Conservation (phyloP, 2,113 vertebrate genomes). For the Chunga burmeisteri region DNA sequence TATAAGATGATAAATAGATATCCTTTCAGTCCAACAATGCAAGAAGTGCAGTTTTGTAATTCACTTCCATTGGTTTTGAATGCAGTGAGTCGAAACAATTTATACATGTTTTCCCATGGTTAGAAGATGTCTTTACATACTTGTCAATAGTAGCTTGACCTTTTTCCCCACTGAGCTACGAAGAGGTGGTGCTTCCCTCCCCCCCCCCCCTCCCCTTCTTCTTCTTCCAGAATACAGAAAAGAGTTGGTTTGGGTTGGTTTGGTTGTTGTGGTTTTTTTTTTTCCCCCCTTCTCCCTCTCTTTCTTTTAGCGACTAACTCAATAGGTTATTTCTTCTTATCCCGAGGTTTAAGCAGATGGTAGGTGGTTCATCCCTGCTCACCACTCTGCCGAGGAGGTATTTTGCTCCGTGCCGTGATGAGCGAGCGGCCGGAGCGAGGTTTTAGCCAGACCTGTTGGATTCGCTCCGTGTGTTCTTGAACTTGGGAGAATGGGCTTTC, state of each 20-base stretch:
- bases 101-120: constrained; percentile 82
- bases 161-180: constrained; percentile 57
- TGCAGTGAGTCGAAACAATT: constrained; percentile 81
- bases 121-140: constrained; percentile 76
- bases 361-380: not conserved
- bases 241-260: not conserved
- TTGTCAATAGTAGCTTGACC: constrained; percentile 76
- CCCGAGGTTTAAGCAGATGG: not conserved
- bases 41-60: constrained; percentile 83
- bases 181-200: not conserved
- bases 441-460: constrained; percentile 14
- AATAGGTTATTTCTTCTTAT: constrained; percentile 13
- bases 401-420: not conserved
- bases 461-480: constrained; percentile 26
- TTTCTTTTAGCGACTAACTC: not conserved
- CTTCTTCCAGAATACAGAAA: constrained; percentile 24
- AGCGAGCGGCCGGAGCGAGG: not conserved
- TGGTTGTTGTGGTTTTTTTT: no score
- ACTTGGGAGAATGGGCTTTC: constrained; percentile 42
- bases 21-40: constrained; percentile 93
- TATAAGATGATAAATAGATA: constrained; percentile 99
- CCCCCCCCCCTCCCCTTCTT: not conserved
- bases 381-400: not conserved
- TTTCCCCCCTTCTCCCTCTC: not conserved
- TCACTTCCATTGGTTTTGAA: constrained; percentile 79